These are phyloP conservation scores for Rhagophthalmus giganteus DNA, from an alignment of 2,888 invertebrate genomes.

Conservation along the genomic window DNA sequence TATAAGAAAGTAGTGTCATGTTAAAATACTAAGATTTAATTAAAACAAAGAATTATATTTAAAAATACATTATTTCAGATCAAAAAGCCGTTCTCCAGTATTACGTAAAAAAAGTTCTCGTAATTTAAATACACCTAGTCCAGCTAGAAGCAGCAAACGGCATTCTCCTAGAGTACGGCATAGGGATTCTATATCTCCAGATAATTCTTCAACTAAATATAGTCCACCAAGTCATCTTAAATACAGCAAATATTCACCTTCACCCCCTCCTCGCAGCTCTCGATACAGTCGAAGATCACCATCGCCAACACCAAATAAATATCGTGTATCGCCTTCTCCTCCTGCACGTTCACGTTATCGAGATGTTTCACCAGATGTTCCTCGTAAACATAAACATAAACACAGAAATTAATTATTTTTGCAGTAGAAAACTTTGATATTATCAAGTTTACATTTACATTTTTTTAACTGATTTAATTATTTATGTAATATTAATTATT, in stretches of 20 bases:
- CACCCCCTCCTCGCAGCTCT: slow-evolving; percentile 43
- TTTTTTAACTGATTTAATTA: no score
- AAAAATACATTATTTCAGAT: no score
- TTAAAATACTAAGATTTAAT: no score
- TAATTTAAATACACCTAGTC: slow-evolving; percentile 51
- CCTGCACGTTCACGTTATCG: slow-evolving; percentile 46
- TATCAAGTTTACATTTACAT: no score
- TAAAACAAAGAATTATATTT: no score
- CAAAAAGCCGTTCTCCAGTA: slow-evolving; percentile 53
- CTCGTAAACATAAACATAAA: slow-evolving; percentile 59
- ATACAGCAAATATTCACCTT: slow-evolving; percentile 48
- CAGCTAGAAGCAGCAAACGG: slow-evolving; percentile 51
- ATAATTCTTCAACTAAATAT: slow-evolving; percentile 49
- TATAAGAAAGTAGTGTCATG: no score
- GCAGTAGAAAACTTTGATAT: no score
- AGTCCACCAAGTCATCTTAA: no score
- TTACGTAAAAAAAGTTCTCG: slow-evolving; percentile 49
- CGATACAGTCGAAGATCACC: slow-evolving; percentile 50
- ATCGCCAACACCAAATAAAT: slow-evolving; percentile 47
- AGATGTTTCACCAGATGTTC: slow-evolving; percentile 41
- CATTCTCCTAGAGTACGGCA: slow-evolving; percentile 51
- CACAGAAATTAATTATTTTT: slow-evolving; percentile 57
- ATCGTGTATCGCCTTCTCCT: slow-evolving; percentile 42
- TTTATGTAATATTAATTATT: no score
- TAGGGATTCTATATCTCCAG: slow-evolving; percentile 49